phyloP scores from a whole-genome alignment of 2,797 vertebrate genomes.

The Gila robusta region DNA sequence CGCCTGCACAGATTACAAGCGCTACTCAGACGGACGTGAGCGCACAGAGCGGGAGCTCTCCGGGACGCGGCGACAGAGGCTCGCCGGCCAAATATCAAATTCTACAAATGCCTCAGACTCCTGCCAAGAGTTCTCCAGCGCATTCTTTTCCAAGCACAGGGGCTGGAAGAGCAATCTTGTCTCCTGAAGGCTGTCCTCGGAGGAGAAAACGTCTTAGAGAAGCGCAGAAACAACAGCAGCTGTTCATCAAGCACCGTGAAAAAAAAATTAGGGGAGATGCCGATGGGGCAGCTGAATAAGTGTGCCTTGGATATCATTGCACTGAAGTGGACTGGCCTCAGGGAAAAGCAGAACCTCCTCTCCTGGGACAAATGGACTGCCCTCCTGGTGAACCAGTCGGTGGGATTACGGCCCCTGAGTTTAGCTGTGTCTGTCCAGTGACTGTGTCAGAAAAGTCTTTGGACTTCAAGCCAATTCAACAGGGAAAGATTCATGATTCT shows the following conservation, averaged over 20 bases:
- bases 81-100: conserved; percentile 67
- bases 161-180: conserved; percentile 68
- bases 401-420: conserved; percentile 49
- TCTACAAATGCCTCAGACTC: conserved; percentile 76
- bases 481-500: conserved; percentile 71
- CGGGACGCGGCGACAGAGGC: conserved; percentile 63
- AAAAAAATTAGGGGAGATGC: conserved; percentile 27
- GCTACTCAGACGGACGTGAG: conserved; percentile 78
- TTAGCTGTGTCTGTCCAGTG: not conserved
- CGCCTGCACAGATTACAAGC: conserved; percentile 76
- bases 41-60: conserved; percentile 61
- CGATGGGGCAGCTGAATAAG: conserved; percentile 20
- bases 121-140: conserved; percentile 74
- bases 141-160: conserved; percentile 74
- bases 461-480: conserved; percentile 74
- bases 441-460: conserved; percentile 62
- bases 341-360: conserved; percentile 36
- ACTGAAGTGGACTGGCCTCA: conserved; percentile 49
- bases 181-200: conserved; percentile 58
- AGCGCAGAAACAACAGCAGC: conserved; percentile 68
- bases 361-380: conserved; percentile 36
- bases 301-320: conserved; percentile 36
- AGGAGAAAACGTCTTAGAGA: conserved; percentile 63
- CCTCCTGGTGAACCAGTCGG: conserved; percentile 34
- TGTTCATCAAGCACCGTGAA: not conserved